These are phyloP conservation scores for Macropodus opercularis DNA, from an alignment of 2,797 vertebrate species.

Conservation along the genomic window DNA sequence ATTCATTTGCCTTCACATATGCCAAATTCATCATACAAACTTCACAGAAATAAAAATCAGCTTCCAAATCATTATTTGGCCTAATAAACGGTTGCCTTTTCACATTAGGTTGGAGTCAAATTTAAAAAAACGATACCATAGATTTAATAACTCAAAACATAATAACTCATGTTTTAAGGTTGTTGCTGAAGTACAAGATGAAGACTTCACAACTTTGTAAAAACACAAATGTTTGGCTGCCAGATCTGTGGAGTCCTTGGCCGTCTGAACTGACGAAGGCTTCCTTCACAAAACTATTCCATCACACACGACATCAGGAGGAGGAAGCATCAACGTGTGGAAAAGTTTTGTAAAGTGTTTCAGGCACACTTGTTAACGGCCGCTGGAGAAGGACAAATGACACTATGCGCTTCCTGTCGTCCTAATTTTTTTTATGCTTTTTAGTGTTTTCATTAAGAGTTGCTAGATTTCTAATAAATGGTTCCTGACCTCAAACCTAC, in stretches of 20 bases:
- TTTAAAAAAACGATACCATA: slow-evolving; percentile 29
- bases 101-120: slow-evolving; percentile 68
- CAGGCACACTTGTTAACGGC: slow-evolving; percentile 76
- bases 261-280: slow-evolving; percentile 51
- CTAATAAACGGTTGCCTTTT: slow-evolving; percentile 58
- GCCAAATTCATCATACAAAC: slow-evolving; percentile 77
- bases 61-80: slow-evolving; percentile 67
- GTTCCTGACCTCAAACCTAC: slow-evolving; percentile 55
- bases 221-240: slow-evolving; percentile 44
- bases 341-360: slow-evolving; percentile 62
- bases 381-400: slow-evolving; percentile 69
- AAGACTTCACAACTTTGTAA: slow-evolving; percentile 35
- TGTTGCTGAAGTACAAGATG: slow-evolving; percentile 32
- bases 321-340: slow-evolving; percentile 52
- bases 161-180: slow-evolving; percentile 33
- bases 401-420: slow-evolving; percentile 58
- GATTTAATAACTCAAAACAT: slow-evolving; percentile 39
- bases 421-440: slow-evolving; percentile 73
- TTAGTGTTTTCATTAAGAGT: slow-evolving; percentile 64
- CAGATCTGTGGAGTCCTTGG: slow-evolving; percentile 11
- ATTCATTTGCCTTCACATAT: slow-evolving; percentile 86
- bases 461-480: slow-evolving; percentile 56
- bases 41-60: slow-evolving; percentile 50
- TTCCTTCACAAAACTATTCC: slow-evolving; percentile 55
- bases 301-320: slow-evolving; percentile 39